Conservation (phyloP, 1,140 invertebrate genomes). For the Ptiloglossa arizonensis region DNA sequence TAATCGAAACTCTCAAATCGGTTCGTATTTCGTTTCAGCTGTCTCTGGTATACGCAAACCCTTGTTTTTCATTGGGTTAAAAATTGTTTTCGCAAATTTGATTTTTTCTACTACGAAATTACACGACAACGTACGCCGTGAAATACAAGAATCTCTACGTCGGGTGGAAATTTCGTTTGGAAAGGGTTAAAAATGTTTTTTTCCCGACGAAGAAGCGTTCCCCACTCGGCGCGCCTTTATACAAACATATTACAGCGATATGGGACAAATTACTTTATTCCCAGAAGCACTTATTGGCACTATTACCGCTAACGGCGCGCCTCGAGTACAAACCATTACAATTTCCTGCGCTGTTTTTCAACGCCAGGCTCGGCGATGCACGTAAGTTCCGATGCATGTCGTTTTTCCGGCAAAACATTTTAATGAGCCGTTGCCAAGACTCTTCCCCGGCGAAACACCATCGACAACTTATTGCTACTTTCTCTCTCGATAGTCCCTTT, state of each 20-base stretch:
- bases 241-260: conserved; percentile 34
- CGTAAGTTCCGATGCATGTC: not conserved
- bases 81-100: conserved; percentile 42
- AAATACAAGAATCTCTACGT: not conserved
- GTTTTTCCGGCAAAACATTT: conserved; percentile 24
- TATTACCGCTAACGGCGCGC: conserved; percentile 32
- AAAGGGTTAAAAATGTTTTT: conserved; percentile 24
- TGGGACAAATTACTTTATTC: conserved; percentile 39
- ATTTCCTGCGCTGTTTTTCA: conserved; percentile 43
- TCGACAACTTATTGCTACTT: conserved; percentile 1
- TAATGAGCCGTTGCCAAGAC: not conserved
- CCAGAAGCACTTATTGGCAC: conserved; percentile 39
- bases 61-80: too few species aligned
- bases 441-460: not conserved
- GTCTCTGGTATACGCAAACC: too few species aligned
- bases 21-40: too few species aligned
- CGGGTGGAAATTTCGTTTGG: not conserved
- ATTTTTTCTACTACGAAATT: not conserved
- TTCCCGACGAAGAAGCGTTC: not conserved
- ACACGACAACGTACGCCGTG: too few species aligned
- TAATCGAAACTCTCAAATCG: too few species aligned
- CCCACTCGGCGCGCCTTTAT: not conserved
- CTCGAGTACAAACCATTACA: conserved; percentile 39
- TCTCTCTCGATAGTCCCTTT: conserved; percentile 29
- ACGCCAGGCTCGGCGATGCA: not conserved